These are phyloP conservation scores for Cynocephalus volans DNA, from an alignment of 2,113 vertebrate genomes.

Conservation along the genomic window DNA sequence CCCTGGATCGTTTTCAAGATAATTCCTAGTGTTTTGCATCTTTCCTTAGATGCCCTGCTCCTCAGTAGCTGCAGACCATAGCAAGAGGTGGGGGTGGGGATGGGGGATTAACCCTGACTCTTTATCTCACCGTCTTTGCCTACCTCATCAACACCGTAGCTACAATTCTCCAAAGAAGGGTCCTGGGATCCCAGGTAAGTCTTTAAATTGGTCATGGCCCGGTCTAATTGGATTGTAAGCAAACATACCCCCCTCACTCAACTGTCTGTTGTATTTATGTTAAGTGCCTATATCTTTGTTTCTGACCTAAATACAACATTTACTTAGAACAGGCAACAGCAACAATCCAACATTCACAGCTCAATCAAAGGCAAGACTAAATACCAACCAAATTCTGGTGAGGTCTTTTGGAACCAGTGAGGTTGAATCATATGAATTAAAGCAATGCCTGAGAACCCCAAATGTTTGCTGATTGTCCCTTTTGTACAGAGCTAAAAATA, in stretches of 20 bases:
- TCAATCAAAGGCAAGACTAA: constrained; percentile 24
- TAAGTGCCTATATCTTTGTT: constrained; percentile 38
- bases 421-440: background rate
- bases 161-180: background rate
- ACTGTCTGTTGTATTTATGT: background rate
- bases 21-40: background rate
- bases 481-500: background rate
- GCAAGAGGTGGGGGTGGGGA: background rate
- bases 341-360: background rate
- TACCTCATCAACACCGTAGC: background rate
- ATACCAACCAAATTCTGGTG: background rate
- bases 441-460: background rate
- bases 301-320: constrained; percentile 22
- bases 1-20: constrained; percentile 61
- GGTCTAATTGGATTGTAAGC: background rate
- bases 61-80: background rate
- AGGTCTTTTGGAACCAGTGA: constrained; percentile 3
- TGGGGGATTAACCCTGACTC: background rate
- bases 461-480: background rate
- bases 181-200: background rate
- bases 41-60: constrained; percentile 1
- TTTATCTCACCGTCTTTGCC: background rate
- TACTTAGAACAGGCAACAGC: background rate
- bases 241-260: background rate
- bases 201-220: background rate